A percentile compares a stretch with the other conserved stretches of the same genome.
These are phyloP conservation scores for Tenualosa ilisha DNA, from an alignment of 2,797 vertebrate genomes.

Conservation along the genomic window DNA sequence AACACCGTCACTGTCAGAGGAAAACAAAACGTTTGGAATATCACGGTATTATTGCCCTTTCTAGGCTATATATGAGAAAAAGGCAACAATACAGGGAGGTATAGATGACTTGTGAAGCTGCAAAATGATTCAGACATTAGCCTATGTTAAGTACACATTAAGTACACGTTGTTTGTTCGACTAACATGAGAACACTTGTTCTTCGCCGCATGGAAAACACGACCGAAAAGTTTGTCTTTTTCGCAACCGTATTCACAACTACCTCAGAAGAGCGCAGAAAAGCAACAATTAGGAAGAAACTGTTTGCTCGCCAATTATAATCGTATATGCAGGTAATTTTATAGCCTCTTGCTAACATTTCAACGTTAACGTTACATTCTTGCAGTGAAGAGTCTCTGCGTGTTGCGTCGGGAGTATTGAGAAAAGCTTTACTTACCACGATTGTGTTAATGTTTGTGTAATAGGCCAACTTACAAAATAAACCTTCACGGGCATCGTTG, in stretches of 20 bases:
- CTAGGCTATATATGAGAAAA: neutral
- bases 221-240: neutral
- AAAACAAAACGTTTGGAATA: slow-evolving; percentile 2
- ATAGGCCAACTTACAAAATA: neutral
- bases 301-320: neutral
- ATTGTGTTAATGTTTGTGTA: neutral
- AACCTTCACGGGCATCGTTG: neutral
- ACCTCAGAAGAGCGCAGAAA: neutral
- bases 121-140: neutral
- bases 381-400: neutral
- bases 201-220: slow-evolving; percentile 8
- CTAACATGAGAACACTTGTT: slow-evolving; percentile 6
- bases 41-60: neutral
- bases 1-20: slow-evolving; percentile 34
- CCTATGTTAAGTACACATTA: too few species aligned
- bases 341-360: neutral
- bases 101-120: neutral
- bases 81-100: neutral
- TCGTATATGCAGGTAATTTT: neutral
- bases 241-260: neutral
- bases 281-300: neutral
- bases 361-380: neutral
- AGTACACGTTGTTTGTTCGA: neutral
- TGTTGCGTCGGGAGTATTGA: neutral
- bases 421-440: neutral